Evolutionary conservation across 2,113 vertebrate species (phyloP), one percentile per base, ranked within the genome.

Genomic region (Myrmecophaga tridactyla): DNA sequence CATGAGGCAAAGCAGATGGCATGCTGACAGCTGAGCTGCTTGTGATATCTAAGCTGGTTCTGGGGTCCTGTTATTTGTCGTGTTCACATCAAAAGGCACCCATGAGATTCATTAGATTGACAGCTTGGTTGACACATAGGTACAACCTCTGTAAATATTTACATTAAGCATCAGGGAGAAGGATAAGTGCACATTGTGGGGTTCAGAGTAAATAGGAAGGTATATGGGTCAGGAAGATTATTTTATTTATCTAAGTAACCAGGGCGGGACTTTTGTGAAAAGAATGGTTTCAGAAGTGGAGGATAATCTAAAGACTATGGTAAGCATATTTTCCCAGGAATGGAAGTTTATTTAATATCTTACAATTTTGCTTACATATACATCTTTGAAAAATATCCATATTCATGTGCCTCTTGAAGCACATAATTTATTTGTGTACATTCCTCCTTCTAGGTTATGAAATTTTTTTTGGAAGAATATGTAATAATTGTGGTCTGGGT

Each of bases 101-200:
- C 34, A 0, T 2, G 86, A 86, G 48, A 83, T 18, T 25, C 41
- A 31, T 10, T 31, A 65, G 81, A 76, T 41, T 84, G 90, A 84
- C 75, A 89, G 15, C 86, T 15, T n/a, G 88, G 21, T 86, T 73
- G 72, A 88, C 91, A 86, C 83, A 21, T 25, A 84, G 34, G 43
- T 78, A 17, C 6, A 51, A 92, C 69, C 63, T 83, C 78, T 86
- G 89, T 86, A 95, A 91, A 89, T 86, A 86, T 96, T 96, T 89
- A 78, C n/a, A 43, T 53, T 48, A 72, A 62, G 58, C 7, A 6
- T 89, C 65, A 51, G 48, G 56, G 21, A 46, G 34, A 65, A n/a
- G 48, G 77, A 18, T 63, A 58, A 89, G 36, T 6, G 15, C 27
- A 36, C 41, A 6, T 63, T 41, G 41, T 1, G 11, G 56, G 63